These are phyloP conservation scores for Rhynchonycteris naso DNA, from an alignment of 2,797 vertebrate species.

Conservation along the genomic window DNA sequence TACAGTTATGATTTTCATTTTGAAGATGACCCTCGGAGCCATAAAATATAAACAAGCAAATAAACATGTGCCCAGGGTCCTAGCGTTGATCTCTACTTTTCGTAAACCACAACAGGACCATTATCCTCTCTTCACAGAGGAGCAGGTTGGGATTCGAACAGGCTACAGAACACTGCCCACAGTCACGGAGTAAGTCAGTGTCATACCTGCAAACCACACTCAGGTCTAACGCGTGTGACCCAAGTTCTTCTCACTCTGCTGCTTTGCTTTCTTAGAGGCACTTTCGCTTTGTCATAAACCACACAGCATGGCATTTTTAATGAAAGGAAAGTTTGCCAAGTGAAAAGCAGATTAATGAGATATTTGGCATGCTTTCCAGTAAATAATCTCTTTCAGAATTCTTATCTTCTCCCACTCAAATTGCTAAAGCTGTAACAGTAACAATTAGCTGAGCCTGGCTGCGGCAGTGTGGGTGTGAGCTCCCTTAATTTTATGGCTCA, in stretches of 20 bases:
- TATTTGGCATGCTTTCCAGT: conserved; percentile 70
- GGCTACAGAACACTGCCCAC: not conserved
- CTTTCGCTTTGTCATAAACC: conserved; percentile 37
- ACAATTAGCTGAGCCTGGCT: conserved; percentile 56
- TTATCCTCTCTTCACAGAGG: not conserved
- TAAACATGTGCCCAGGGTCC: not conserved
- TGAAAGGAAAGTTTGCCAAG: conserved; percentile 68
- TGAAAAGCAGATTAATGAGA: conserved; percentile 74
- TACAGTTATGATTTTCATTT: not conserved
- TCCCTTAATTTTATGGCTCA: conserved; percentile 54
- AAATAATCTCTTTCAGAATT: conserved; percentile 73
- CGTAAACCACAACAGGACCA: not conserved
- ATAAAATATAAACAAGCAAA: not conserved
- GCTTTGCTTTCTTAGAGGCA: not conserved
- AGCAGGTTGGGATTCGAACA: not conserved
- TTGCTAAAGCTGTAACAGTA: conserved; percentile 24
- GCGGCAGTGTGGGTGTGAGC: conserved; percentile 33
- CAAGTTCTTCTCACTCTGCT: not conserved
- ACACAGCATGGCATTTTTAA: conserved; percentile 42
- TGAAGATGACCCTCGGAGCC: not conserved
- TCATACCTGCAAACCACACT: not conserved
- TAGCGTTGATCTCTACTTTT: not conserved
- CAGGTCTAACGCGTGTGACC: not conserved
- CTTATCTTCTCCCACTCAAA: conserved; percentile 71
- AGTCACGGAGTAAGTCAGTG: not conserved